A percentile compares a stretch with the other conserved stretches of the same genome.
Evolutionary conservation across 2,797 vertebrate genomes (phyloP).

Genomic region (Oreonectes daqikongensis): DNA sequence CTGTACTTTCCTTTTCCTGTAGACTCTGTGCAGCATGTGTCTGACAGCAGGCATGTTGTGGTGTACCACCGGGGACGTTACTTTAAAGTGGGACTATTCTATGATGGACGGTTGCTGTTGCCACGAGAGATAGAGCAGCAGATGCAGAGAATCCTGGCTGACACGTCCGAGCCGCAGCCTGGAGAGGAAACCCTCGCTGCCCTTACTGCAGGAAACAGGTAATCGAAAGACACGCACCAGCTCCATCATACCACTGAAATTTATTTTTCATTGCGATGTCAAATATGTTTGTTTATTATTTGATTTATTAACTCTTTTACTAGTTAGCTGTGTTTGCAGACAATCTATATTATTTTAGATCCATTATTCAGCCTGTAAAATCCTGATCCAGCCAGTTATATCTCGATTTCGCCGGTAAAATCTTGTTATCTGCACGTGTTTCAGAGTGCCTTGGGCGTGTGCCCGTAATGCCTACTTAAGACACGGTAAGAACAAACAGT

Average conservation of each 20-base stretch:
- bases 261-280: neutral
- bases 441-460: slow-evolving; percentile 92
- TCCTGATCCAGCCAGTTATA: neutral
- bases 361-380: neutral
- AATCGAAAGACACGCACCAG: slow-evolving; percentile 28
- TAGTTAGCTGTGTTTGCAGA: neutral
- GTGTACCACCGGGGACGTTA: slow-evolving; percentile 92
- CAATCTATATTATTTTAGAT: neutral
- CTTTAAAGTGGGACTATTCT: slow-evolving; percentile 94
- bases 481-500: slow-evolving; percentile 89
- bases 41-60: slow-evolving; percentile 91
- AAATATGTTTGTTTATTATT: neutral
- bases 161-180: slow-evolving; percentile 81
- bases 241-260: neutral
- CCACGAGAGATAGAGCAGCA: slow-evolving; percentile 95
- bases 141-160: slow-evolving; percentile 88
- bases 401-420: neutral
- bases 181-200: slow-evolving; percentile 90
- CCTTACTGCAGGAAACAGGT: slow-evolving; percentile 94
- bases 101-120: slow-evolving; percentile 88
- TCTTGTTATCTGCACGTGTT: slow-evolving; percentile 6
- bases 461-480: slow-evolving; percentile 85
- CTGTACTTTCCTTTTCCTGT: neutral
- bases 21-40: slow-evolving; percentile 93
- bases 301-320: too few relatives aligned